Evolutionary conservation across 2,888 invertebrate genomes (phyloP).

Genomic region (Aproaerema taeniolella): DNA sequence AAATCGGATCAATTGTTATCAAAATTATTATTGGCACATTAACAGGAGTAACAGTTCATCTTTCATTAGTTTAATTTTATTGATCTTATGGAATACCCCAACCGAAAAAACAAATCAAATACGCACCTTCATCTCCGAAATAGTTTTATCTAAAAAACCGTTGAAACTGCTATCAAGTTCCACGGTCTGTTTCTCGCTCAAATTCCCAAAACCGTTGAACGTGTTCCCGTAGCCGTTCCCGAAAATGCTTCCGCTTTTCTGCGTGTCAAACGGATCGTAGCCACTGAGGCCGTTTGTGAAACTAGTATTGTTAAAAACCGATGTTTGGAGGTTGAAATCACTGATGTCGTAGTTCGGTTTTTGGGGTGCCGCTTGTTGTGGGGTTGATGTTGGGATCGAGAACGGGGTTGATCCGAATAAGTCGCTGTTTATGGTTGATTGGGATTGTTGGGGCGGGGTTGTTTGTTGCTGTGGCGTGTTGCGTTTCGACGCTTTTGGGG

Average conservation of each 20-base stretch:
- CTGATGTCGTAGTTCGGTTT: constrained; percentile 56
- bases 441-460: constrained; percentile 38
- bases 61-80: too few species aligned
- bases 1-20: too few species aligned
- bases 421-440: constrained; percentile 78
- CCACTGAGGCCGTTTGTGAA: constrained; percentile 65
- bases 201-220: constrained; percentile 65
- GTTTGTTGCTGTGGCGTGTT: constrained; percentile 34
- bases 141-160: constrained; percentile 87
- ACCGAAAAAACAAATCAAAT: too few species aligned
- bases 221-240: constrained; percentile 55
- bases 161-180: constrained; percentile 81
- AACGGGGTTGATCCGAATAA: constrained; percentile 90
- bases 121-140: constrained; percentile 92
- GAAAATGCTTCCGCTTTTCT: constrained; percentile 72
- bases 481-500: constrained; percentile 86
- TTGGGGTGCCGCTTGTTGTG: constrained; percentile 21
- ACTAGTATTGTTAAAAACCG: constrained; percentile 57
- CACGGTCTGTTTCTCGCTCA: constrained; percentile 67
- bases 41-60: too few species aligned
- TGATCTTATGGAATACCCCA: too few species aligned
- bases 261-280: constrained; percentile 91
- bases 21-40: too few species aligned
- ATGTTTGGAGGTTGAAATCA: constrained; percentile 64
- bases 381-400: constrained; percentile 49